Conservation (phyloP, 2,797 vertebrate species). For the Balearica regulorum region DNA sequence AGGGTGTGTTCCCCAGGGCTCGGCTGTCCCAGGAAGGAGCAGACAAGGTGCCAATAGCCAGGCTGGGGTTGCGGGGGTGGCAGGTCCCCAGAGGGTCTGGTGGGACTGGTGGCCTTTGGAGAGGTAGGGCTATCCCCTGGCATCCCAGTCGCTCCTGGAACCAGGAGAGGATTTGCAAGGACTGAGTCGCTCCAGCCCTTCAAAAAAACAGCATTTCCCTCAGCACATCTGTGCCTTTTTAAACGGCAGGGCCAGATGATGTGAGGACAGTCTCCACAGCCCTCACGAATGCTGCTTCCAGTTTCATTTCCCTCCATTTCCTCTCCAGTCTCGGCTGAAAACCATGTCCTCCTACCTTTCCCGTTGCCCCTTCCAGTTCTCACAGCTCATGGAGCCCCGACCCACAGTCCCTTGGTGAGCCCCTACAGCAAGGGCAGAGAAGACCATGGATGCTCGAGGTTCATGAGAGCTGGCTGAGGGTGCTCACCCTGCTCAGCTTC, state of each 20-base stretch:
- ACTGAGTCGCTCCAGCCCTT: background rate
- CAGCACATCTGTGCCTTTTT: rapidly evolving
- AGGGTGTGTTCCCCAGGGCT: background rate
- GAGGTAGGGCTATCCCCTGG: background rate
- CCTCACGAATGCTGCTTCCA: background rate
- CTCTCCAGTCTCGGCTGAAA: background rate
- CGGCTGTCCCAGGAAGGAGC: background rate
- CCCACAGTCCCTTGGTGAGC: rapidly evolving
- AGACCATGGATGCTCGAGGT: background rate
- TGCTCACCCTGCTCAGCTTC: background rate
- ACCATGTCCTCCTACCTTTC: background rate
- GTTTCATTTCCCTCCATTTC: background rate
- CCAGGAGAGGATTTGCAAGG: background rate
- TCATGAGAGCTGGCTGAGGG: background rate
- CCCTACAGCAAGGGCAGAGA: background rate
- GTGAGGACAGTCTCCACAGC: background rate
- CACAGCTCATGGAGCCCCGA: background rate
- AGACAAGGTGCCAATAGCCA: background rate
- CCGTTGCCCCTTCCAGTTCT: background rate
- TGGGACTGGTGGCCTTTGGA: background rate
- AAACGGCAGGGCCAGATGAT: background rate
- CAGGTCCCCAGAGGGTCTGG: background rate
- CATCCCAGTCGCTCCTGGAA: background rate
- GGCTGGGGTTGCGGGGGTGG: background rate
- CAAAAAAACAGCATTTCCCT: background rate